Base-by-base conservation (phyloP, 2,113 vertebrate species). In the Aspiorhynchus laticeps region DNA sequence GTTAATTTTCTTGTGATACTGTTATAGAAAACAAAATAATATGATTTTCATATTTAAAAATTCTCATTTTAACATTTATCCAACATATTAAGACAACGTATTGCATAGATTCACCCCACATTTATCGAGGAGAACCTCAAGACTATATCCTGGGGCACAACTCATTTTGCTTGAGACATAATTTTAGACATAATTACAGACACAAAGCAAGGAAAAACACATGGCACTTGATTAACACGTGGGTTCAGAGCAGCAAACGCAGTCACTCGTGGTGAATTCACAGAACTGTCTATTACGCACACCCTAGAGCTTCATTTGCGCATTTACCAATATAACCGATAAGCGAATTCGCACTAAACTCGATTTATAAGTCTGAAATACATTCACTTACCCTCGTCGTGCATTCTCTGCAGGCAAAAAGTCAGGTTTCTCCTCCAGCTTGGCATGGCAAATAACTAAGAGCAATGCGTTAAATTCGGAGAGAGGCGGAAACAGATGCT, bases 341-440 rank as follows among this genome's bases (percentile, higher is more conserved):
- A 8, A 41, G 26, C 17, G 19, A 24, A 51, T 6, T 28, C 3
- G 24, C 56, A 77, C 36, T 1, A 76, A 28, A 7, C 43, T 46
- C 73, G 28, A 59, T 65, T 41, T 1, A 26, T 43, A 80, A 82
- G 24, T 56, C 21, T 17, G n/a, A 48, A 28, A 76, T 10, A 59
- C 19, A 2, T 17, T 63, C 94, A 41, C 71, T 74, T 95, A 97
- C 96, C 96, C 90, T 96, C 96, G 83, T 97, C 96, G 80, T 96
- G 96, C 92, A 96, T 94, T 89, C 95, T 94, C 95, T 96, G 96
- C 94, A 96, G 92, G 85, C 96, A 97, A 88, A 96, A 88, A 92
- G 94, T 91, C 89, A 96, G 95, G 91, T 95, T 96, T 90, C 93
- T 95, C 90, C 96, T 95, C 96, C 96, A 97, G 92, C 96, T 94